phyloP scores from a whole-genome alignment of 2,888 invertebrate species.

The Allolobophora icterica region DNA sequence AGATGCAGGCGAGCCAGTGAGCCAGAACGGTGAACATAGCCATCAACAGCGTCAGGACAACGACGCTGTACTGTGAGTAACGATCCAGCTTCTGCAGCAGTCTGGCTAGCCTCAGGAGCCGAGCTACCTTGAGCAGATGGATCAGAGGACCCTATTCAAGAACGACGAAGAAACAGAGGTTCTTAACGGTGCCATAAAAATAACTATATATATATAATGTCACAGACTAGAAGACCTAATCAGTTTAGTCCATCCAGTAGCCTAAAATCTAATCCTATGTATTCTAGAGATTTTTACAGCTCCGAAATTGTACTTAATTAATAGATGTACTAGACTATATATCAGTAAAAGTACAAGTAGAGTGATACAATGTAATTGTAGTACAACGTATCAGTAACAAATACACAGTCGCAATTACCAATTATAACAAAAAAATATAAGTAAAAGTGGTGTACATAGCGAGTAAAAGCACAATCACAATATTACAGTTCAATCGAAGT shows the following conservation, averaged over 20 bases:
- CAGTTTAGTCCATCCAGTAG: neutral
- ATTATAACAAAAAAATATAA: no score
- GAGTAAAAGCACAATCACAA: no score
- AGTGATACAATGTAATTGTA: no score
- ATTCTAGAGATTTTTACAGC: neutral
- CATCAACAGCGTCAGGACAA: conserved; percentile 91
- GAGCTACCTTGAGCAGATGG: conserved; percentile 89
- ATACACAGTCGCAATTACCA: no score
- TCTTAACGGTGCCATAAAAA: neutral
- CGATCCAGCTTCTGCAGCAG: conserved; percentile 94
- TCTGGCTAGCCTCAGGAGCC: conserved; percentile 84
- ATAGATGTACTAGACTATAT: no score
- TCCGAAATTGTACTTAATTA: neutral
- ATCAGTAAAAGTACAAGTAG: no score
- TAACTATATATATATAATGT: neutral
- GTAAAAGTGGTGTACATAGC: no score
- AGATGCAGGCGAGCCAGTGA: conserved; percentile 95
- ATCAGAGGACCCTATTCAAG: conserved; percentile 68
- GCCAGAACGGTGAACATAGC: conserved; percentile 90
- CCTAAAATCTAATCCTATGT: neutral
- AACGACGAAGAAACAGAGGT: neutral
- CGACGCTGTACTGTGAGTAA: conserved; percentile 89
- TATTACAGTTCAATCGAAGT: no score
- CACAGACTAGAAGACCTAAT: neutral
- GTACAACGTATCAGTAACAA: no score